These are phyloP conservation scores for Centruroides vittatus DNA, from an alignment of 1,140 invertebrate species.

Conservation along the genomic window DNA sequence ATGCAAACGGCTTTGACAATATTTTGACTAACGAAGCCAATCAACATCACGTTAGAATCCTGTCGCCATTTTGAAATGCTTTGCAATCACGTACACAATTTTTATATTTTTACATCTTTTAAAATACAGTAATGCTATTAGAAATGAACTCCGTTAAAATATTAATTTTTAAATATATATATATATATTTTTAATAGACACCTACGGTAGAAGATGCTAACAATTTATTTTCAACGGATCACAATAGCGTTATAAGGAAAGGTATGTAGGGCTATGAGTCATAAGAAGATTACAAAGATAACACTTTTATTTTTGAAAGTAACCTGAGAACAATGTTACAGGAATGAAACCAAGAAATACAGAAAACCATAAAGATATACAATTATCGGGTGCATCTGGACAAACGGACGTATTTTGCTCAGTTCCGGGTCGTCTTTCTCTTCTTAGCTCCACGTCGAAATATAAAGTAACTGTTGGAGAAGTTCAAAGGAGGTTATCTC, in stretches of 20 bases:
- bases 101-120: too few species aligned
- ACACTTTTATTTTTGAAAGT: background rate
- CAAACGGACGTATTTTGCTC: slow-evolving; percentile 61
- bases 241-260: slow-evolving; percentile 21
- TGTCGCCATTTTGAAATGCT: too few species aligned
- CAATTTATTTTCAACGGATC: slow-evolving; percentile 17
- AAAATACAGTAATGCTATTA: too few species aligned
- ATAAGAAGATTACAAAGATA: background rate
- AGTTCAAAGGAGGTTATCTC: slow-evolving; percentile 89
- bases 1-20: too few species aligned
- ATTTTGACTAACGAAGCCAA: too few species aligned
- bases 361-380: slow-evolving; percentile 25
- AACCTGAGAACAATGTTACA: background rate
- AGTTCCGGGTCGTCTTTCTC: slow-evolving; percentile 88
- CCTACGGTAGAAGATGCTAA: slow-evolving; percentile 15
- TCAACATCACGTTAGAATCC: too few species aligned
- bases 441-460: slow-evolving; percentile 95
- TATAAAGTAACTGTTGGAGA: slow-evolving; percentile 99
- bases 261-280: slow-evolving; percentile 5
- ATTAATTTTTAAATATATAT: too few species aligned
- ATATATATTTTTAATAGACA: slow-evolving; percentile 11
- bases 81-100: too few species aligned
- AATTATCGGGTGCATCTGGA: slow-evolving; percentile 34
- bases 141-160: too few species aligned
- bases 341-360: slow-evolving; percentile 48